Evolutionary conservation across 2,888 invertebrate species (phyloP).

Genomic region (Podotricha telesiphe): DNA sequence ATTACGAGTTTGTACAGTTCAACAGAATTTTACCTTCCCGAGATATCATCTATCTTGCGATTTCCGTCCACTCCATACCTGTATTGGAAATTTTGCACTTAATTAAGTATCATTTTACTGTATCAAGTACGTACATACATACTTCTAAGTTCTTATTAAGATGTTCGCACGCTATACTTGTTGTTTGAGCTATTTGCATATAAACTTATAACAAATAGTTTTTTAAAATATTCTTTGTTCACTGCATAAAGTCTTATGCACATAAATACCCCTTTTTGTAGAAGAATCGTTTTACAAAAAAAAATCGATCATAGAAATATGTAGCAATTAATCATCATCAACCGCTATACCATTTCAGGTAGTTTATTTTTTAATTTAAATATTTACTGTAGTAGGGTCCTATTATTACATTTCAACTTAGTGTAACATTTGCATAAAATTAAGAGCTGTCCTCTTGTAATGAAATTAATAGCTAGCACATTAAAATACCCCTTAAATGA

Average conservation of each 20-base stretch:
- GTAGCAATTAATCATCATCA: conserved; percentile 75
- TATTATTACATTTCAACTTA: background rate
- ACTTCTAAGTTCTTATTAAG: conserved; percentile 44
- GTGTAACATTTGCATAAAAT: conserved; percentile 30
- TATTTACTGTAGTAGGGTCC: background rate
- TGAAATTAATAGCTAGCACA: conserved; percentile 29
- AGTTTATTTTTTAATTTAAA: conserved; percentile 42
- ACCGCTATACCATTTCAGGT: conserved; percentile 51
- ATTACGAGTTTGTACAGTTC: conserved; percentile 68
- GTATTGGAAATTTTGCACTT: conserved; percentile 67
- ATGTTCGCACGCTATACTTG: conserved; percentile 64
- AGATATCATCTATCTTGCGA: conserved; percentile 65
- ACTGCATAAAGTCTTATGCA: conserved; percentile 57
- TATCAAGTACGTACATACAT: conserved; percentile 25
- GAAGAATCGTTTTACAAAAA: conserved; percentile 50
- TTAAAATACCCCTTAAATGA: conserved; percentile 2
- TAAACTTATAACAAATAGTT: conserved; percentile 69
- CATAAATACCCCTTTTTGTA: conserved; percentile 48
- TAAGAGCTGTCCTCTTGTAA: conserved; percentile 54
- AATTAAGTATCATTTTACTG: conserved; percentile 58
- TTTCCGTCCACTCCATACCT: conserved; percentile 55
- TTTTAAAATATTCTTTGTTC: conserved; percentile 68
- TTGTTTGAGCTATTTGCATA: conserved; percentile 59
- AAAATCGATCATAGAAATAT: conserved; percentile 70
- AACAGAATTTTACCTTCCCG: conserved; percentile 61